A percentile compares a stretch with the other conserved stretches of the same genome.
These are phyloP conservation scores for Sphaeridia pumilis DNA, from an alignment of 2,888 invertebrate genomes.

Conservation along the genomic window DNA sequence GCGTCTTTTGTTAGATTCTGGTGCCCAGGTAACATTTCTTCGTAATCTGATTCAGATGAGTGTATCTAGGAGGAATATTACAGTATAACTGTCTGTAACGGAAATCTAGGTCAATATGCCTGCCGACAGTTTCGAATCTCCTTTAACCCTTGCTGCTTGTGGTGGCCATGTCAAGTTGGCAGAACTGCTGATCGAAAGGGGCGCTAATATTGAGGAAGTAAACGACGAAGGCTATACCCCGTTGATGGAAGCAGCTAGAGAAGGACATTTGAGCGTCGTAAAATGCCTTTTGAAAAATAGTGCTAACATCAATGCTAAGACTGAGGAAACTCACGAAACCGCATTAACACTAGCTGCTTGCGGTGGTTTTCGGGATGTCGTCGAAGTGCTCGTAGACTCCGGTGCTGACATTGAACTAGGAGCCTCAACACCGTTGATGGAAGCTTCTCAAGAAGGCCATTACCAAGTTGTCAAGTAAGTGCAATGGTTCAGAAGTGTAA, in stretches of 20 bases:
- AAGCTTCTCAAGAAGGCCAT: slow-evolving; percentile 96
- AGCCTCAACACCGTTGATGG: slow-evolving; percentile 94
- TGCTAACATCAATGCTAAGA: slow-evolving; percentile 95
- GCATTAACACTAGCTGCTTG: slow-evolving; percentile 90
- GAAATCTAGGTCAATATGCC: slow-evolving; percentile 84
- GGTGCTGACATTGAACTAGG: slow-evolving; percentile 92
- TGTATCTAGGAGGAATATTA: neutral
- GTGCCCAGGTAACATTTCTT: slow-evolving; percentile 61
- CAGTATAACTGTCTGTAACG: too few species aligned
- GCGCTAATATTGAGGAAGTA: slow-evolving; percentile 90
- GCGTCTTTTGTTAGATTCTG: slow-evolving; percentile 81
- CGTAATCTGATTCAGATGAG: too few species aligned
- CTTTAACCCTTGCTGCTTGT: slow-evolving; percentile 93
- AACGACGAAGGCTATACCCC: slow-evolving; percentile 99
- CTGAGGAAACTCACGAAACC: slow-evolving; percentile 97
- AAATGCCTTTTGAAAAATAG: slow-evolving; percentile 40
- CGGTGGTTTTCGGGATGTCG: slow-evolving; percentile 94
- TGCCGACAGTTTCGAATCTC: slow-evolving; percentile 97
- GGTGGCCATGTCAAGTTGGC: slow-evolving; percentile 98
- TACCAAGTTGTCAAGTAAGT: slow-evolving; percentile 61
- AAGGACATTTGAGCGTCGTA: slow-evolving; percentile 57
- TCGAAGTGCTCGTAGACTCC: slow-evolving; percentile 77
- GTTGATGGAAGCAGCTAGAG: slow-evolving; percentile 96
- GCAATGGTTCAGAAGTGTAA: neutral
- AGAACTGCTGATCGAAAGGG: slow-evolving; percentile 84